phyloP scores from a whole-genome alignment of 2,113 vertebrate genomes.

The Abramis brama region DNA sequence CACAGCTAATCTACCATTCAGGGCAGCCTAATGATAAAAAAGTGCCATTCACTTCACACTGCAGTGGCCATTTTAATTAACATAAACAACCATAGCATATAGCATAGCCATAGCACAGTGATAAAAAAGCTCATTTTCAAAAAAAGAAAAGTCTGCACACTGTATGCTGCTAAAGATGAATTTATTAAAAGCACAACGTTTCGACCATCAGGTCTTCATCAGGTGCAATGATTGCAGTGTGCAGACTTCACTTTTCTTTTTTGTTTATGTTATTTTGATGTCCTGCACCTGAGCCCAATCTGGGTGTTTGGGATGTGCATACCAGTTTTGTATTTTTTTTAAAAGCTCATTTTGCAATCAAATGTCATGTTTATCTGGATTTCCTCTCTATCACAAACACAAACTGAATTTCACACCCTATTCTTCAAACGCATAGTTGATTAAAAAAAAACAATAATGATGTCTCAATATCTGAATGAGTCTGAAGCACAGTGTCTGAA shows the following conservation, averaged over 20 bases:
- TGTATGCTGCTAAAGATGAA: too few species aligned
- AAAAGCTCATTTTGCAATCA: not conserved
- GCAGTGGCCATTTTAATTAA: not conserved
- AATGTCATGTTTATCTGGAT: not conserved
- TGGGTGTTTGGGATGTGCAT: too few species aligned
- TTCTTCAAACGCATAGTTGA: not conserved
- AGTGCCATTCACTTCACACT: not conserved
- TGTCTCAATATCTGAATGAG: not conserved
- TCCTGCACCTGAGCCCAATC: too few species aligned
- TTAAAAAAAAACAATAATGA: not conserved
- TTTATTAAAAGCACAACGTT: too few species aligned
- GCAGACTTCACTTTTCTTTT: too few species aligned
- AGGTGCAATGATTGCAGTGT: too few species aligned
- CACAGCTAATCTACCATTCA: not conserved
- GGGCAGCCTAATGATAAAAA: not conserved
- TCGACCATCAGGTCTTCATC: too few species aligned
- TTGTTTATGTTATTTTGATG: too few species aligned
- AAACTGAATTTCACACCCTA: not conserved
- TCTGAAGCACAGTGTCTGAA: not conserved
- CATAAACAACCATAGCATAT: not conserved
- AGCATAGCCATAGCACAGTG: not conserved
- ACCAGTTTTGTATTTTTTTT: not conserved
- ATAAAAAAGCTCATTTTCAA: not conserved
- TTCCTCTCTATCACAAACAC: not conserved
- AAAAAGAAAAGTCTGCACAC: too few species aligned